Conservation (phyloP, 2,888 invertebrate genomes). For the Nemotelus nigrinus region DNA sequence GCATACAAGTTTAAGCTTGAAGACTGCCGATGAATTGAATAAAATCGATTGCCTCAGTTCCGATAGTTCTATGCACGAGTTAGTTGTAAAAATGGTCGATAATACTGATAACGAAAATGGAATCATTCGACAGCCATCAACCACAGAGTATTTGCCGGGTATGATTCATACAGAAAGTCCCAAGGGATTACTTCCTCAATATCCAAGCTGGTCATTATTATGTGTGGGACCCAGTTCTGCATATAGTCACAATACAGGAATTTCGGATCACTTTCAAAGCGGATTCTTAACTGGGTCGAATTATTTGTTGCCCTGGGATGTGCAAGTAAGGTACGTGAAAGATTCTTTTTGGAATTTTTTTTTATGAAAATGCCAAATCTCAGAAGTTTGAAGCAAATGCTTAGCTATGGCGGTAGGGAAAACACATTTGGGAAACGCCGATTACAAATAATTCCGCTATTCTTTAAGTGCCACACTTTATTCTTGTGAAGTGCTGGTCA, state of each 20-base stretch:
- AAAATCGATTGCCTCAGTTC: conserved; percentile 54
- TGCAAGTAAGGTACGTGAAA: conserved; percentile 68
- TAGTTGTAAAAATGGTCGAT: conserved; percentile 59
- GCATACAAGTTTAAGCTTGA: conserved; percentile 56
- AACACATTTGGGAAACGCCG: too few relatives aligned
- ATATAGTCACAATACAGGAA: conserved; percentile 87
- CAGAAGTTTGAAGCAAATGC: too few relatives aligned
- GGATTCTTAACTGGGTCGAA: conserved; percentile 91
- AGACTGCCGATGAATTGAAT: conserved; percentile 54
- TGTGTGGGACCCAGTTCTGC: conserved; percentile 90
- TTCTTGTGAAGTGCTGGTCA: too few relatives aligned
- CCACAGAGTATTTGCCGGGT: conserved; percentile 90
- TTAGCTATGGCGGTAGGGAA: too few relatives aligned
- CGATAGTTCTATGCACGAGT: conserved; percentile 57
- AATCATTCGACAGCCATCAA: conserved; percentile 77
- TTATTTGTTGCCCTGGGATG: conserved; percentile 94
- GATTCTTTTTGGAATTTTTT: conserved; percentile 4
- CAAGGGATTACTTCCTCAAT: conserved; percentile 80
- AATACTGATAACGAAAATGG: conserved; percentile 62
- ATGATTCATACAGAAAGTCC: conserved; percentile 88
- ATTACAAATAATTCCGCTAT: too few relatives aligned
- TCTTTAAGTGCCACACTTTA: too few relatives aligned
- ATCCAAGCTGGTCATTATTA: conserved; percentile 89
- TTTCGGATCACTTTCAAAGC: conserved; percentile 85
- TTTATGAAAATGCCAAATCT: background rate